Conservation (phyloP, 2,797 vertebrate genomes). For the Neosilurus mollespiculum region DNA sequence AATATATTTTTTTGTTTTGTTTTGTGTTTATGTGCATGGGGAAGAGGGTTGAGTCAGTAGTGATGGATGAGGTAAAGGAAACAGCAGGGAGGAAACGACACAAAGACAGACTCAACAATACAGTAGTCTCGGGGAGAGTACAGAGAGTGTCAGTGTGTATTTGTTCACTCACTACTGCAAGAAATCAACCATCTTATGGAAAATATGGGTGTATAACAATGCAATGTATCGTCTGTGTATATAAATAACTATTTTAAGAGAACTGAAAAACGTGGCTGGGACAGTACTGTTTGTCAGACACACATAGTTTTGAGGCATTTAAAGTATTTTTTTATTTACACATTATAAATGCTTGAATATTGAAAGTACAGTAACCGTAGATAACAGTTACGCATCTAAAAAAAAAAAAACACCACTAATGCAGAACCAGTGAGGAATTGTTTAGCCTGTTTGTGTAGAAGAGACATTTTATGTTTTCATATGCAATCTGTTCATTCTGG, state of each 20-base stretch:
- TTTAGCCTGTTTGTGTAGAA: background rate
- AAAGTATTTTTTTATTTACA: background rate
- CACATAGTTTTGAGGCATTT: background rate
- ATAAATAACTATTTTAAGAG: background rate
- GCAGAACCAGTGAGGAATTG: background rate
- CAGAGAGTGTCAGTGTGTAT: conserved; percentile 37
- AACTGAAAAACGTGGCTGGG: background rate
- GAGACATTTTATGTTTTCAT: background rate
- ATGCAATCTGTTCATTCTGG: background rate
- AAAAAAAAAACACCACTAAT: background rate
- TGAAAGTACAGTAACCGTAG: background rate
- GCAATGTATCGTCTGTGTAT: background rate
- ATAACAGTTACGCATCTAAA: background rate
- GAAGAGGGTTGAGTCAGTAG: background rate
- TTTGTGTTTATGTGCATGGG: background rate
- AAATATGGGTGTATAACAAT: conserved; percentile 1
- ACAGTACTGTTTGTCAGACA: background rate
- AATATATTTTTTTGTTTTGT: background rate
- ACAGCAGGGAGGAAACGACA: conserved; percentile 37
- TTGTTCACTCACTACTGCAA: conserved; percentile 37
- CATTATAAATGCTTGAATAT: background rate
- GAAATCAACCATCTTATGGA: conserved; percentile 4
- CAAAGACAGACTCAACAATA: conserved; percentile 48
- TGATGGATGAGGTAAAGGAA: conserved; percentile 49
- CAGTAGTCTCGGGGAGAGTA: conserved; percentile 15